Conservation (phyloP, 1,140 invertebrate species). For the Drosophila kanapiae region DNA sequence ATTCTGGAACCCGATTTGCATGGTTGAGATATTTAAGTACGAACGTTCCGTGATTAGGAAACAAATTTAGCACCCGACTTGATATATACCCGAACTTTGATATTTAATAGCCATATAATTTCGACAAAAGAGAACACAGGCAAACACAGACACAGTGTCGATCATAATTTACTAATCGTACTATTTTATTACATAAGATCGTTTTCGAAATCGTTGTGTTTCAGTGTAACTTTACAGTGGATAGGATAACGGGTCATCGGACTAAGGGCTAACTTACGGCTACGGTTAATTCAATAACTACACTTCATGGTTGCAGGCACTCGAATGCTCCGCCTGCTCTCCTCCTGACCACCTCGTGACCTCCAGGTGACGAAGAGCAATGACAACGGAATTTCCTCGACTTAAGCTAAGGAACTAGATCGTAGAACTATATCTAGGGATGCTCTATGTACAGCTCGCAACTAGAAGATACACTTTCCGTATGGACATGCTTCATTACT, state of each 20-base stretch:
- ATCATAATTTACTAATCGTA: conserved; percentile 74
- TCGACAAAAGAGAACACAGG: background rate
- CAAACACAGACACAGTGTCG: background rate
- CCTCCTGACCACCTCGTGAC: conserved; percentile 13
- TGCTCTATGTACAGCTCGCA: conserved; percentile 67
- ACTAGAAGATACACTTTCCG: conserved; percentile 79
- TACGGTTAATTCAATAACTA: conserved; percentile 16
- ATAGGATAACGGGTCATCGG: conserved; percentile 34
- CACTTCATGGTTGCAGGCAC: conserved; percentile 38
- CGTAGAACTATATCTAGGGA: conserved; percentile 54
- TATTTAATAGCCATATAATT: conserved; percentile 34
- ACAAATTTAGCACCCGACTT: conserved; percentile 50
- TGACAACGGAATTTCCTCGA: conserved; percentile 73
- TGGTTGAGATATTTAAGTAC: conserved; percentile 31
- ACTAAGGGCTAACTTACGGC: conserved; percentile 44
- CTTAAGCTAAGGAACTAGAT: conserved; percentile 58
- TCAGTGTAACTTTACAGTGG: conserved; percentile 52
- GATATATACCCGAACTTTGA: conserved; percentile 42
- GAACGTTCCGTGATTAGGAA: conserved; percentile 38
- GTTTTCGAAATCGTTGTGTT: conserved; percentile 74
- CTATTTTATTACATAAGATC: conserved; percentile 72
- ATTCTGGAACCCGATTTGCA: conserved; percentile 23
- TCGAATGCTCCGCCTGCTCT: conserved; percentile 29
- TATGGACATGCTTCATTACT: conserved; percentile 67
- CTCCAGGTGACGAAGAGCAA: conserved; percentile 43